A percentile compares a stretch with the other conserved stretches of the same genome.
Conservation (phyloP, 2,888 invertebrate genomes). For the Polyommatus iphigenia region DNA sequence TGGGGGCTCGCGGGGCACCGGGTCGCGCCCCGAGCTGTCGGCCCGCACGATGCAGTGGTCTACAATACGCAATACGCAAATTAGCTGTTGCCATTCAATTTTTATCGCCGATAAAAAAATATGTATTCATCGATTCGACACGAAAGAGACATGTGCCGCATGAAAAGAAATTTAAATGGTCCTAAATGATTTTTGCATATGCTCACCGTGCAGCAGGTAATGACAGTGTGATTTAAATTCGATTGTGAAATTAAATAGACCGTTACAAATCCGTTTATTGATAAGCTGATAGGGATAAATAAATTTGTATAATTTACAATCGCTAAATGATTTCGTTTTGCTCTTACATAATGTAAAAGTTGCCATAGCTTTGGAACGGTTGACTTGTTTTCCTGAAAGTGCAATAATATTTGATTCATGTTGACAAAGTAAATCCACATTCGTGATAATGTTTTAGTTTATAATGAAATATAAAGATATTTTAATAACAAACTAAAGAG, state of each 20-base stretch:
- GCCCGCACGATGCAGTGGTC: constrained; percentile 66
- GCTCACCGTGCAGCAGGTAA: constrained; percentile 41
- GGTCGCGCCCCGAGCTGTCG: constrained; percentile 70
- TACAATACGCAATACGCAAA: constrained; percentile 74
- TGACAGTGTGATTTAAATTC: constrained; percentile 52
- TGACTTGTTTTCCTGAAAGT: constrained; percentile 12
- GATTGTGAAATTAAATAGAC: constrained; percentile 62
- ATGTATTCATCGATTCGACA: constrained; percentile 69
- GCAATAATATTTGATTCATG: constrained; percentile 11
- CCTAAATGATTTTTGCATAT: constrained; percentile 79
- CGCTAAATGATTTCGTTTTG: constrained; percentile 27
- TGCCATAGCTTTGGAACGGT: constrained; percentile 19
- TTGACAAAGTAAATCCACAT: background rate
- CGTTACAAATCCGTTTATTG: constrained; percentile 59
- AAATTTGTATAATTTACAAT: constrained; percentile 38
- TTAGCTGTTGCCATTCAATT: constrained; percentile 72
- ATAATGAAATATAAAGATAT: background rate
- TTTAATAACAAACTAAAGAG: too few relatives aligned
- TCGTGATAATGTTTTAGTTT: background rate
- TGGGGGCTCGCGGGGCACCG: constrained; percentile 62
- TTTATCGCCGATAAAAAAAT: constrained; percentile 72
- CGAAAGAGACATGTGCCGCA: constrained; percentile 67
- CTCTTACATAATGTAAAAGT: constrained; percentile 15
- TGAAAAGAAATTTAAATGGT: constrained; percentile 70
- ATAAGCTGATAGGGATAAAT: constrained; percentile 45